Conservation (phyloP, 1,140 invertebrate genomes). For the Yoshiicerus persimilis region DNA sequence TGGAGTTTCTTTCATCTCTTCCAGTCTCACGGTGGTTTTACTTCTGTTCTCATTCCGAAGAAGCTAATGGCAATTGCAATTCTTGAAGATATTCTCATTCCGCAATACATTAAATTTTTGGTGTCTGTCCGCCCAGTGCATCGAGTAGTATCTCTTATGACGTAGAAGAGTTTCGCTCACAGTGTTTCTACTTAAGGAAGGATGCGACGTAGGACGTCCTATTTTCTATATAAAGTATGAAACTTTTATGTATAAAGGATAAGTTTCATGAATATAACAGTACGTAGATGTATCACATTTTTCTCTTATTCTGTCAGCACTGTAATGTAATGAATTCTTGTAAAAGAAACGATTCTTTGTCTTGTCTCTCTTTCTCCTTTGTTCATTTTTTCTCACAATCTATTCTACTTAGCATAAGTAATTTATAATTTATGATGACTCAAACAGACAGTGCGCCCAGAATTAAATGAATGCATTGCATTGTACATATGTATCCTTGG, state of each 20-base stretch:
- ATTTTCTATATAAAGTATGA: background rate
- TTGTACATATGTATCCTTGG: background rate
- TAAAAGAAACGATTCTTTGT: background rate
- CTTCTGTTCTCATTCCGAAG: background rate
- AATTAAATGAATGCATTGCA: background rate
- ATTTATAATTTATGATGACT: background rate
- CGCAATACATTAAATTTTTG: background rate
- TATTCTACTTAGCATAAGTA: background rate
- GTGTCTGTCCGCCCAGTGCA: background rate
- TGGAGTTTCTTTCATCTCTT: background rate
- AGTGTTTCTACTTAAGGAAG: no score
- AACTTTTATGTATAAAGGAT: background rate
- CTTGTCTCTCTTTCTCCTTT: background rate
- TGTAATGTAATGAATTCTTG: background rate
- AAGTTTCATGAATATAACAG: background rate
- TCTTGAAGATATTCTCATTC: background rate
- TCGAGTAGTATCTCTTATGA: background rate
- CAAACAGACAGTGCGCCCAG: background rate
- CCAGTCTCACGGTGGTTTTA: background rate
- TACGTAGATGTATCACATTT: background rate
- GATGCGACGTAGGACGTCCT: background rate
- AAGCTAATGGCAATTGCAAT: background rate
- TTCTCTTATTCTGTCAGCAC: background rate
- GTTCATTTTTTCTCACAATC: background rate
- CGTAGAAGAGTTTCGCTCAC: no score